Percentiles rank a stretch among this genome's conserved stretches.
phyloP scores from a whole-genome alignment of 2,113 vertebrate species.

The Azemiops feae region DNA sequence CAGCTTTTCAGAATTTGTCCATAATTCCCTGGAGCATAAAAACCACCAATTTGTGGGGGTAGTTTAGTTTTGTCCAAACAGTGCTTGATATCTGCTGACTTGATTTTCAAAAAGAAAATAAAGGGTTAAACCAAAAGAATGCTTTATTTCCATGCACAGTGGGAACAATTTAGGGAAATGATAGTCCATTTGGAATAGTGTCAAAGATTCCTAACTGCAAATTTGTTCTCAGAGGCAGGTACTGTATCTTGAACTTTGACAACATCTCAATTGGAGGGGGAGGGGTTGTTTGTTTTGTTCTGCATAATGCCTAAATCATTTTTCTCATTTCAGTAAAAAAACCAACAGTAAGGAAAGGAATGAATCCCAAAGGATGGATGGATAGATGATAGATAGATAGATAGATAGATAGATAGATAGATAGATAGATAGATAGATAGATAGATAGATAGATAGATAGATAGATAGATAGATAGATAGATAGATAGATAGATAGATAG shows the following conservation, averaged over 20 bases:
- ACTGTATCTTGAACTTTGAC: neutral
- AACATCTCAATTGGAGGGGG: neutral
- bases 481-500: too few species aligned
- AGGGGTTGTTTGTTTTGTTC: neutral
- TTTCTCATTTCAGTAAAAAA: slow-evolving; percentile 34
- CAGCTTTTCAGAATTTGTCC: neutral
- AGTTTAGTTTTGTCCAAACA: neutral
- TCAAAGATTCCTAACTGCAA: neutral
- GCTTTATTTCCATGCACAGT: neutral
- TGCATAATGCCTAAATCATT: neutral
- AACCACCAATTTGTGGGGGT: neutral
- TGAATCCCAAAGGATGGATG: slow-evolving; percentile 41
- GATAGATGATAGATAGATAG: too few species aligned
- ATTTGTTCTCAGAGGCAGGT: neutral
- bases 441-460: too few species aligned
- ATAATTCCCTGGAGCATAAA: neutral
- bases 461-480: too few species aligned
- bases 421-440: too few species aligned
- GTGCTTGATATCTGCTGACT: neutral
- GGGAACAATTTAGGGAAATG: neutral
- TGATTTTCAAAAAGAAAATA: neutral
- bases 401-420: too few species aligned
- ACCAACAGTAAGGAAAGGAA: slow-evolving; percentile 43
- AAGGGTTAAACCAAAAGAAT: neutral
- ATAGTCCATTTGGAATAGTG: neutral